Base-by-base conservation (phyloP, 2,888 invertebrate species). In the Drosophila fungiperda region DNA sequence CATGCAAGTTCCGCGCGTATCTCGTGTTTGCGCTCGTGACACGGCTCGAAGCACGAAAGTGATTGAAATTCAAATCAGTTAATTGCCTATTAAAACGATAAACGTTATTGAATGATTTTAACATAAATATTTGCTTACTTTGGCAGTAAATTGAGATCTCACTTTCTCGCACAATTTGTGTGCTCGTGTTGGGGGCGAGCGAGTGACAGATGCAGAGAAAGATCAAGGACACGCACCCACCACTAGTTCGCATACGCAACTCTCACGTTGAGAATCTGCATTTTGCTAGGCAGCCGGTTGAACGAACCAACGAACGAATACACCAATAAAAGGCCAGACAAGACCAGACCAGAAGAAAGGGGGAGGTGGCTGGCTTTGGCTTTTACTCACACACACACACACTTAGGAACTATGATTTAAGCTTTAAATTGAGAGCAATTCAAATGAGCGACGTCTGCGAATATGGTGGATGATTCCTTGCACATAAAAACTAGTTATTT, bases 381-480 rank as follows among this genome's bases (percentile, higher is more conserved):
- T 40, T 45, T 15, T 23, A 29, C 5, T 15, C 5, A 42, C 20
- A 45, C 45, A 45, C 45, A 20, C 12, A 55, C 38, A 45, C 49
- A 64, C 54, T 64, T 76, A 58, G 57, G 69, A 78, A 78, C 71
- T 45, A 52, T 60, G 74, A 76, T 62, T 75, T 48, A 45, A 68
- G 60, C 63, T 68, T 57, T 59, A 82, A 79, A 78, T 82, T 70
- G 79, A 79, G 79, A 79, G 79, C 79, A 67, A 78, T 78, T 82
- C 69, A 79, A 82, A 79, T 79, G 79, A 79, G 79, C 32, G 7
- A 40, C 35, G 63, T 57, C 59, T 45, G 54, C 53, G 55, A 68
- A 53, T 57, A 40, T 48, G 67, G 71, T 81, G 82, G 68, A 81
- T 82, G 82, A 78, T 78, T 78, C 73, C 63, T 73, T 64, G 57